Base-by-base conservation (phyloP, 2,888 invertebrate genomes). In the Lepeophtheirus nordmannii region DNA sequence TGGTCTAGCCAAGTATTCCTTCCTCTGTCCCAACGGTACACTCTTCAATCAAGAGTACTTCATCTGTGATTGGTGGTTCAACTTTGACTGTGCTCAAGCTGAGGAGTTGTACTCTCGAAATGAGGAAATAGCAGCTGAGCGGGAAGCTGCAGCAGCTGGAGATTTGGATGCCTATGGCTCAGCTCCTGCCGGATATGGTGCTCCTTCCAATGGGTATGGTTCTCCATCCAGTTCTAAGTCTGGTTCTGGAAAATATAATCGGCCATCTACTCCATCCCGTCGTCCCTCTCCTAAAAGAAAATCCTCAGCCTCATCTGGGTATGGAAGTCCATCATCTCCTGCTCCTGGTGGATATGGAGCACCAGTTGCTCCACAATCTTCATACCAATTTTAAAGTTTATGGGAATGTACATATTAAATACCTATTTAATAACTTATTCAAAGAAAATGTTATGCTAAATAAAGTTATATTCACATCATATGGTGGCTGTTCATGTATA, bases 21-120 rank as follows among this genome's bases (percentile, higher is more conserved):
- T 61, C 61, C 61, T 61, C 22, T 61, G 30, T 17, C 38, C 61
- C 17, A 61, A 61, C 39, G 38, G 38, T 2, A 61, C 30, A 2
- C 61, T 30, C 7, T 61, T 22, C 30, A 23, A 61, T 14, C 38
- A 37, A 14, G n/a, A 61, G 61, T 61, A 61, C 10, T 61, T 61
- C 37, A 37, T 61, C 61, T 61, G 61, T 38, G 61, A 61, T 37
- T 61, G 61, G 61, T 61, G 61, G 61, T 61, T 61, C 38, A 61
- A 61, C 37, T 22, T 61, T 61, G 61, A 61, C 37, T 61, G 61
- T 38, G 22, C 61, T 61, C 22, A 30, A 38, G 61, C 61, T 14
- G 38, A 22, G 30, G 37, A n/a, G 14, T 38, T 61, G 14, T 61
- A 61, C 37, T 22, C 30, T n/a, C 22, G 61, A 5, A 61, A 61